Evolutionary conservation across 1,140 invertebrate species (phyloP).

Genomic region (Andricus grossulariae): DNA sequence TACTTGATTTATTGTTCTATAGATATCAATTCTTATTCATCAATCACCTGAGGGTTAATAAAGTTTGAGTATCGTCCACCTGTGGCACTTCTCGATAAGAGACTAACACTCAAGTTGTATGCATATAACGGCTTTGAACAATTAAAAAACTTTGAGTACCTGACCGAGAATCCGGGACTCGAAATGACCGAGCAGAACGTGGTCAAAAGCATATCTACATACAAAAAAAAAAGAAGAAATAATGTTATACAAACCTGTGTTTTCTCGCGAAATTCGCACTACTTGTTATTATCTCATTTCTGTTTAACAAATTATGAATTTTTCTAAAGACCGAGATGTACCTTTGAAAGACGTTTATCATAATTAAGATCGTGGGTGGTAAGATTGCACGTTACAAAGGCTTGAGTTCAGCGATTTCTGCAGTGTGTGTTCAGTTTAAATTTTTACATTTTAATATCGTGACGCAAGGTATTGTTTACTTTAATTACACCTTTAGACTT

Average conservation of each 20-base stretch:
- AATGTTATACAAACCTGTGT: not conserved
- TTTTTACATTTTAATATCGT: too few relatives aligned
- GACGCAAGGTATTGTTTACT: too few relatives aligned
- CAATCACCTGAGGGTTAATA: not conserved
- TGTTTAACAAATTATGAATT: constrained; percentile 19
- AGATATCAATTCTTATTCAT: not conserved
- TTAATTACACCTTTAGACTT: too few relatives aligned
- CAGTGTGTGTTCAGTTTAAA: not conserved
- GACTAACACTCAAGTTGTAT: not conserved
- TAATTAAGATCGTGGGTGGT: constrained; percentile 4
- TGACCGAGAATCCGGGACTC: constrained; percentile 46
- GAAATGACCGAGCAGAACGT: constrained; percentile 28
- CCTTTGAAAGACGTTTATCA: constrained; percentile 17
- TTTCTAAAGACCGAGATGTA: not conserved
- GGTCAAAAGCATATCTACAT: not conserved
- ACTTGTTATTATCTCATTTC: not conserved
- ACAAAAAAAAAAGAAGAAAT: not conserved
- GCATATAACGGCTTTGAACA: constrained; percentile 53
- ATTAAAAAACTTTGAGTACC: constrained; percentile 50
- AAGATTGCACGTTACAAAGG: not conserved
- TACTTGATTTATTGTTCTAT: constrained; percentile 21
- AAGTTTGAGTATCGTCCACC: not conserved
- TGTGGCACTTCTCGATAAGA: constrained; percentile 5
- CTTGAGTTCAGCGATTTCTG: not conserved
- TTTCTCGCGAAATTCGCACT: constrained; percentile 1